Evolutionary conservation across 2,888 invertebrate genomes (phyloP).

Genomic region (Platynereis dumerilii): DNA sequence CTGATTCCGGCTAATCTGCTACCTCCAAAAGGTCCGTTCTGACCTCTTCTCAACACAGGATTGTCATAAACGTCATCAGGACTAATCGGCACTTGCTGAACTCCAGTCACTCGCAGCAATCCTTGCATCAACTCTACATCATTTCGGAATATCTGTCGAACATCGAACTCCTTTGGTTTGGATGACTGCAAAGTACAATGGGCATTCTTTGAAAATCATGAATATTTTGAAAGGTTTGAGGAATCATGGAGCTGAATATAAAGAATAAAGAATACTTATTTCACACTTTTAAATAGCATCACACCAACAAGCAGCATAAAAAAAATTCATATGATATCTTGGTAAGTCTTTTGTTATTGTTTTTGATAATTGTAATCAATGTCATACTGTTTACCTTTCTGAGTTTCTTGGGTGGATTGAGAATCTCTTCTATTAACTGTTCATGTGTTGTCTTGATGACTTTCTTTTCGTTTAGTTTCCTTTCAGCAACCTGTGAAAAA

Average conservation of each 20-base stretch:
- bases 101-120: constrained; percentile 24
- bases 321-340: too few species aligned
- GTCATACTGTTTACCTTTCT: constrained; percentile 27
- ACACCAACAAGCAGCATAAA: neutral
- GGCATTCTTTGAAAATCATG: too few species aligned
- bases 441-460: constrained; percentile 26
- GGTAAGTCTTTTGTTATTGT: too few species aligned
- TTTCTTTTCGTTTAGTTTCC: constrained; percentile 14
- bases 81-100: neutral
- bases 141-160: constrained; percentile 18
- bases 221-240: too few species aligned
- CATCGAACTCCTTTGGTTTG: constrained; percentile 15
- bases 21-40: neutral
- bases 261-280: neutral
- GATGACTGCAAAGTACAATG: constrained; percentile 25
- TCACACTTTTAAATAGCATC: neutral
- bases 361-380: too few species aligned
- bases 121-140: constrained; percentile 23
- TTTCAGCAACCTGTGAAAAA: constrained; percentile 12
- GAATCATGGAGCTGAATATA: too few species aligned
- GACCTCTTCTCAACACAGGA: neutral
- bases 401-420: constrained; percentile 21
- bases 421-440: constrained; percentile 28
- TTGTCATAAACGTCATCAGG: constrained; percentile 1
- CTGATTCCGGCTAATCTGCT: neutral